Conservation (phyloP, 64 coral and sea anemone species). For the Astreopora myriophthalma region DNA sequence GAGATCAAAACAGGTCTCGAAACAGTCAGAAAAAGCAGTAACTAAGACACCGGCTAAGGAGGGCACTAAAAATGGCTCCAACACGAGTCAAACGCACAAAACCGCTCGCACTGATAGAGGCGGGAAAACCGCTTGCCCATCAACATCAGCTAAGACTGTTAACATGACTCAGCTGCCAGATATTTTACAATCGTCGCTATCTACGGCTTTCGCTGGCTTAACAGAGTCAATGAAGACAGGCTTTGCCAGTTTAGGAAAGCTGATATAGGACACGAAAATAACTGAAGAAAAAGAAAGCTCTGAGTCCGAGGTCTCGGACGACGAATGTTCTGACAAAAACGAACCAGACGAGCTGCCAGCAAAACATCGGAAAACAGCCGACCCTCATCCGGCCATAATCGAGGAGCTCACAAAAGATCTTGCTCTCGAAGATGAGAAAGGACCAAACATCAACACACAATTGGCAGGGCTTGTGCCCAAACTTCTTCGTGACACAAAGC, state of each 20-base stretch:
- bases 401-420: no score
- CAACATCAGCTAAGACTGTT: background rate
- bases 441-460: conserved; percentile 8
- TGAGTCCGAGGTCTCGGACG: conserved; percentile 1
- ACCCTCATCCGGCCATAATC: background rate
- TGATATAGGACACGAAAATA: no score
- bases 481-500: background rate
- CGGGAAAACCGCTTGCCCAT: background rate
- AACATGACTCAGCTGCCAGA: background rate
- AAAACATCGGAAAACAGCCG: background rate
- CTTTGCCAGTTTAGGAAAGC: background rate
- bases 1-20: background rate
- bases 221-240: background rate
- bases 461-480: background rate
- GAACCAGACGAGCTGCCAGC: background rate
- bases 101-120: background rate
- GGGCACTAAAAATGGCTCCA: background rate
- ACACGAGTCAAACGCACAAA: background rate
- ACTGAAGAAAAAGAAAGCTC: background rate
- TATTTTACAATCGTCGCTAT: background rate
- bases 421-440: background rate
- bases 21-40: background rate
- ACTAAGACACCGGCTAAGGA: background rate
- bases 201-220: background rate
- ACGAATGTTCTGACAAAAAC: background rate